A percentile compares a stretch with the other conserved stretches of the same genome.
phyloP scores from a whole-genome alignment of 1,140 invertebrate species.

The Dolichoris vasculosae region DNA sequence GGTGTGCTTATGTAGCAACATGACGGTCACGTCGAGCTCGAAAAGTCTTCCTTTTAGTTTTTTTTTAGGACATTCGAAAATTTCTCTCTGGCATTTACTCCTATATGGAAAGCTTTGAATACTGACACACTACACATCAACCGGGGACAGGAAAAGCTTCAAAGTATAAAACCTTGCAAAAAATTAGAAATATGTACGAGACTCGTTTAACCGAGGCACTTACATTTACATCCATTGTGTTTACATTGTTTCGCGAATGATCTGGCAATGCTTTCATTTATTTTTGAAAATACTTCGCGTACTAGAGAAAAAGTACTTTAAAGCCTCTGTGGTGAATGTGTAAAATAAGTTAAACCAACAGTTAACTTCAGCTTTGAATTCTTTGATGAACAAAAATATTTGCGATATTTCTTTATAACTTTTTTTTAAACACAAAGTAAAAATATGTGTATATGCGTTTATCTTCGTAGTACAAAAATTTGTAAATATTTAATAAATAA shows the following conservation, averaged over 20 bases:
- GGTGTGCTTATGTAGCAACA: not conserved
- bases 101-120: not conserved
- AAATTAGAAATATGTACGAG: conserved; percentile 1
- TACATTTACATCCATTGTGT: not conserved
- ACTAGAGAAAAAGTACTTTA: no score
- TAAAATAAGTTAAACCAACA: no score
- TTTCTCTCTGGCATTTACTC: not conserved
- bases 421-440: no score
- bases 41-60: not conserved
- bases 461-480: no score
- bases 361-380: no score
- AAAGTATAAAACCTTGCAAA: not conserved
- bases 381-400: no score
- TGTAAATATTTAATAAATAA: no score
- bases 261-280: not conserved
- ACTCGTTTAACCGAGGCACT: not conserved
- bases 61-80: conserved; percentile 10
- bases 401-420: no score
- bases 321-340: no score
- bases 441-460: no score
- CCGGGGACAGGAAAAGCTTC: not conserved
- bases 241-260: not conserved
- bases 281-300: not conserved
- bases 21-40: not conserved
- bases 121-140: not conserved